Percentiles rank a stretch among this genome's conserved stretches.
These are phyloP conservation scores for Clarias fuscus DNA, from an alignment of 2,797 vertebrate species.

Conservation along the genomic window DNA sequence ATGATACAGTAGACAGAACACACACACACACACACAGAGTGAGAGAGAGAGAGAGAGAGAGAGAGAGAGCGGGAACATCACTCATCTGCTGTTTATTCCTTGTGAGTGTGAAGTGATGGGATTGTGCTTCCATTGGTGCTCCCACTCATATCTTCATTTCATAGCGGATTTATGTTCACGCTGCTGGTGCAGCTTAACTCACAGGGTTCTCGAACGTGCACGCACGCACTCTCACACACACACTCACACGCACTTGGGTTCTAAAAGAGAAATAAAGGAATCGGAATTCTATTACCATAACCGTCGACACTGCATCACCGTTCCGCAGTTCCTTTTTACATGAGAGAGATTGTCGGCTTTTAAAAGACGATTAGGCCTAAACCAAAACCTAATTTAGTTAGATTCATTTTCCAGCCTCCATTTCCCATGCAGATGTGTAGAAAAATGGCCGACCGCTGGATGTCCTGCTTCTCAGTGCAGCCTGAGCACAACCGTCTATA, in stretches of 20 bases:
- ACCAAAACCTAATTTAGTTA: not conserved
- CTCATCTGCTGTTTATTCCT: conserved; percentile 26
- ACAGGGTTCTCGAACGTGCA: not conserved
- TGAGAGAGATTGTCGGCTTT: not conserved
- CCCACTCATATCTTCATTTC: conserved; percentile 32
- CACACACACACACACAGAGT: not conserved
- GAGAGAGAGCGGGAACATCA: not conserved
- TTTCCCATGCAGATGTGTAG: not conserved
- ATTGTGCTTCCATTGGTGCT: conserved; percentile 3
- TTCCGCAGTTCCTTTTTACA: not conserved
- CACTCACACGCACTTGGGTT: not conserved
- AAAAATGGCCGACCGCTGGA: not conserved
- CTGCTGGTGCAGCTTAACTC: not conserved
- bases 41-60: not conserved
- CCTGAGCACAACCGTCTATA: not conserved
- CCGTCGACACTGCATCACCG: not conserved
- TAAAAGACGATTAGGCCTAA: not conserved
- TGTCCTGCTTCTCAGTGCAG: not conserved
- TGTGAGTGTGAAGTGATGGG: conserved; percentile 35
- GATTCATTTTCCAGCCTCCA: not conserved
- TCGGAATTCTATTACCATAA: not conserved
- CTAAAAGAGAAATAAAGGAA: not conserved
- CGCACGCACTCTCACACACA: not conserved
- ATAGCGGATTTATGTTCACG: conserved; percentile 15
- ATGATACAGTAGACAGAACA: conserved; percentile 14